Base-by-base conservation (phyloP, 2,888 invertebrate genomes). In the Thecocarcelia acutangulata region DNA sequence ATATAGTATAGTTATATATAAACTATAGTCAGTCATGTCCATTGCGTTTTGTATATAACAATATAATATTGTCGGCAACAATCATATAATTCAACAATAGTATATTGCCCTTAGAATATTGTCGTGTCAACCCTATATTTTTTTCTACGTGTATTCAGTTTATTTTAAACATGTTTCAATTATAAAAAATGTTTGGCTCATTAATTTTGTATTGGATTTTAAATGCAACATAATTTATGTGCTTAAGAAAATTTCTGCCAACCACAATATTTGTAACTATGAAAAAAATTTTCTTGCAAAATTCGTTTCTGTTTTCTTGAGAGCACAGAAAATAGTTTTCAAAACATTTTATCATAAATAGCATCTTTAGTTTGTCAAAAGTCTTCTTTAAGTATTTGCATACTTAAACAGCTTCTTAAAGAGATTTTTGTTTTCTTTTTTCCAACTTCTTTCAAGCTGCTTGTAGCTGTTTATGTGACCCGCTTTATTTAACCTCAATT, bases 401-500 rank as follows among this genome's bases (percentile, higher is more conserved):
- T 33, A 33, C 33, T 33, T 33, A 13, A 19, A 19, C 24, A 48
- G 56, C 42, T 68, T 63, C 54, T 76, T 76, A 3, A 33, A 9
- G 28, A 63, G 46, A 46, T 46, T 44, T 19, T 5, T 3, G 28
- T 8, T 33, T 33, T 6, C 8, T 33, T 15, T 56, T 46, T 56
- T 15, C 8, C 50, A 17, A 28, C 46, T 46, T 58, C 48, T 64
- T 54, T 15, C 37, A 6, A 9, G 3, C 19, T 40, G 42, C 33
- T 68, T 33, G 13, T 19, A 13, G 8, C 13, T 50, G 48, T 68
- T 76, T 63, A 46, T 37, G 46, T 72, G 50, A 64, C 70, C 77
- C 37, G 77, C 64, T 78, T 78, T 70, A 50, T 17, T 64, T 78
- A 78, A 64, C 70, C 77, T 58, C 19, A 56, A 72, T 78, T 72